Base-by-base conservation (phyloP, 2,797 vertebrate species). In the Pteropus rufus region DNA sequence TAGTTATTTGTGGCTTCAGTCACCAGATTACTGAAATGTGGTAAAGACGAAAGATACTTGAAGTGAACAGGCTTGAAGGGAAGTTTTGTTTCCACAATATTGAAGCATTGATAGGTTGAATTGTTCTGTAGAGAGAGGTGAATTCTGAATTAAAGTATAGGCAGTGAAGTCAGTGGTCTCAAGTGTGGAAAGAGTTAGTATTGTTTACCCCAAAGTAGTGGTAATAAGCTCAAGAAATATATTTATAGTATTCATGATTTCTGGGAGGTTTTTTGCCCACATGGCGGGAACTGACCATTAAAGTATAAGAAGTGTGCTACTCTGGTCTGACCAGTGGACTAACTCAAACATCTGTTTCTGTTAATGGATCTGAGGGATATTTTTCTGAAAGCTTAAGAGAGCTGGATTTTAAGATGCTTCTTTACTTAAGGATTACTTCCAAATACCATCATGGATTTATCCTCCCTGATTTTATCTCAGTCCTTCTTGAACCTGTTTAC, bases 401-500 rank as follows among this genome's bases (percentile, higher is more conserved):
- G 60, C 65, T 88, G 29, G 77, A 93, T 88, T 92, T 95, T 77
- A 36, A 94, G 67, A 93, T 93, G 54, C n/a, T 92, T 95, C 67
- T 93, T 81, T 96, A 70, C 89, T 95, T 95, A 95, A 82, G 81
- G n/a, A 88, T 85, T 95, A 89, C 44, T 94, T 91, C 49, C n/a
- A 96, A 91, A 95, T 91, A 85, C 92, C 64, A 39, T 76, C 65
- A 56, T 73, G 56, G 62, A 89, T 91, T 96, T 97, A 93, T 91
- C 52, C 77, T 85, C 72, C 44, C 67, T 89, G 86, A 79, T 95
- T 91, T 96, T 95, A 94, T 96, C 94, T 94, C 54, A 93, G 58
- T 60, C 41, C 65, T 95, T 93, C 85, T 94, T 91, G 65, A 91
- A 89, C 56, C 64, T 95, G 70, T 97, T 97, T 96, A 96, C 79